Conservation (phyloP, 2,888 invertebrate species). For the Chaetoderma sp. region DNA sequence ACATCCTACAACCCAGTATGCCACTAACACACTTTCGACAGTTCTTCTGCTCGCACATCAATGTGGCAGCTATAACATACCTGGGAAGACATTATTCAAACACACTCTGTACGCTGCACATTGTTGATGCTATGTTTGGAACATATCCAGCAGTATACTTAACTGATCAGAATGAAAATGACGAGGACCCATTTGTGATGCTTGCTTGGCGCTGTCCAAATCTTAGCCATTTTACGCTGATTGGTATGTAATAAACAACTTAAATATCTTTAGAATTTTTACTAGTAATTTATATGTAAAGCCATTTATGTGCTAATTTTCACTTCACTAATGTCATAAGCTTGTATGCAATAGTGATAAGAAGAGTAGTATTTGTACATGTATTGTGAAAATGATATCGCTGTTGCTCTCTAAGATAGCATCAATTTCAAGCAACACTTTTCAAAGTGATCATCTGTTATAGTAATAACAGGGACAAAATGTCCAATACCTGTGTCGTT, state of each 20-base stretch:
- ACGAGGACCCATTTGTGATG: conserved; percentile 76
- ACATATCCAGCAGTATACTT: conserved; percentile 37
- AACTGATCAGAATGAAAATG: conserved; percentile 35
- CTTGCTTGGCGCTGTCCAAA: conserved; percentile 77
- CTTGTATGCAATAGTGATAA: no score
- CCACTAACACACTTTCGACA: conserved; percentile 81
- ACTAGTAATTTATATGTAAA: no score
- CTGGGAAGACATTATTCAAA: conserved; percentile 68
- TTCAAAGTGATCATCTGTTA: no score
- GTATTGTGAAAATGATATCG: no score
- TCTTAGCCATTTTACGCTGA: conserved; percentile 74
- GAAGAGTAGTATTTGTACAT: no score
- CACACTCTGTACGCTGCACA: conserved; percentile 74
- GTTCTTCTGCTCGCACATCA: conserved; percentile 79
- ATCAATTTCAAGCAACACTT: no score
- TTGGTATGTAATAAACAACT: conserved; percentile 71
- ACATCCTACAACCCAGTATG: conserved; percentile 78
- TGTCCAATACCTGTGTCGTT: no score
- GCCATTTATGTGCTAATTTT: no score
- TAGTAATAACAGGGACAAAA: no score
- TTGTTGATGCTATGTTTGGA: conserved; percentile 74
- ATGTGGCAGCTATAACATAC: conserved; percentile 73
- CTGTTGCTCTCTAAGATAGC: no score
- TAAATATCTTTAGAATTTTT: no score
- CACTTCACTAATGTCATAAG: no score